Base-by-base conservation (phyloP, 2,888 invertebrate species). In the Megalurothrips usitatus region DNA sequence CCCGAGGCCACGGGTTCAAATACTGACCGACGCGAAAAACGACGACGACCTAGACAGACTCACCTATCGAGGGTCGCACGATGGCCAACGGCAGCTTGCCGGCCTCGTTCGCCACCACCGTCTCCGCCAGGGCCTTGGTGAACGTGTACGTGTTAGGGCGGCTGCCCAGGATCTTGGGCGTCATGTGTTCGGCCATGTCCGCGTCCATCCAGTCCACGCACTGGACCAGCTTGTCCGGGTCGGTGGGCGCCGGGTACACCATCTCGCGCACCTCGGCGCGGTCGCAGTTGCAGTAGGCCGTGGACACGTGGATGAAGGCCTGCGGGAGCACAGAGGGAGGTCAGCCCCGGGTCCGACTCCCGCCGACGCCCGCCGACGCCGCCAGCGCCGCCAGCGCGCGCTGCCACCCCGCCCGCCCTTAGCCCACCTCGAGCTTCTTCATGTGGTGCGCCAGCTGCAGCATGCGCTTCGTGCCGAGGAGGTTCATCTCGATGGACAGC, bases 201-300 rank as follows among this genome's bases (percentile, higher is more conserved):
- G 87, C 87, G 81, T 88, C 87, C 85, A 88, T 86, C 85, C 87
- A 87, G 81, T 87, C 86, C 47, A 87, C 86, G 82, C 86, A 85
- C 81, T 87, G 85, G 49, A 87, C 85, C 75, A 88, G 84, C 82
- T 86, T 85, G 80, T 87, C 85, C 17, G 87, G 87, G 82, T 86
- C 86, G 52, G 84, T 85, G 1, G 86, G 86, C 14, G 86, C 84
- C 47, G 87, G 86, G 75, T 91, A 91, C 28, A 91, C 86, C 34
- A 86, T 85, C 84, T 91, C 91, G 68, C 88, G 87, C 19, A 90
- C 89, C 80, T 87, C 88, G 43, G 88, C 87, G 81, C 87, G 85
- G 84, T 93, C 90, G 87, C 93, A 93, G 86, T 93, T 93, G 83
- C 92, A 91, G 86, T 93, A 93, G 6, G 93, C 93, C 49, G 93